phyloP scores from a whole-genome alignment of 2,888 invertebrate species.

The Ganaspis brasiliensis region DNA sequence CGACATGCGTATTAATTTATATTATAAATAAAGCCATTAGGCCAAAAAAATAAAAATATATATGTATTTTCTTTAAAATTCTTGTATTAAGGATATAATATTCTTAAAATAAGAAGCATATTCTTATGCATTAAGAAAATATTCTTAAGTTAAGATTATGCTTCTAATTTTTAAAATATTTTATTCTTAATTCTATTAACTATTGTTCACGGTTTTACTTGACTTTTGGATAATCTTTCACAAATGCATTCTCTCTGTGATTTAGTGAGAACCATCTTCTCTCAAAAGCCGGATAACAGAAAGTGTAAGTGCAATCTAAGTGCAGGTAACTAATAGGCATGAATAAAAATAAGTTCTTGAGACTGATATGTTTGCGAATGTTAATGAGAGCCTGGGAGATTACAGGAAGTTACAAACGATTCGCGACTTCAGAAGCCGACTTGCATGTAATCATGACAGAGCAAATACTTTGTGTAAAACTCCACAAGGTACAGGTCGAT shows the following conservation, averaged over 20 bases:
- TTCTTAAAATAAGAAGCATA: too few relatives aligned
- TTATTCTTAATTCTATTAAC: too few relatives aligned
- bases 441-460: neutral
- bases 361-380: constrained; percentile 21
- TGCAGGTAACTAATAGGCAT: constrained; percentile 40
- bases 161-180: too few relatives aligned
- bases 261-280: constrained; percentile 11
- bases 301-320: constrained; percentile 67
- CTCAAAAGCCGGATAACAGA: constrained; percentile 43
- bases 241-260: neutral
- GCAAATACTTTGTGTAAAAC: neutral
- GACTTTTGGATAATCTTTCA: neutral
- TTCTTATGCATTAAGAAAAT: too few relatives aligned
- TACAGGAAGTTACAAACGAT: constrained; percentile 27
- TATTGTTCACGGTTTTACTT: too few relatives aligned
- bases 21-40: too few relatives aligned
- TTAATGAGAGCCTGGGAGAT: constrained; percentile 1
- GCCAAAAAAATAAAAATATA: too few relatives aligned
- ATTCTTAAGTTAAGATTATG: too few relatives aligned
- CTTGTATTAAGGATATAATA: too few relatives aligned
- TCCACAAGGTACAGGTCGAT: constrained; percentile 6
- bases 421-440: neutral
- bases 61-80: too few relatives aligned
- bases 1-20: too few relatives aligned
- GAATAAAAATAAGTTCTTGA: constrained; percentile 14